phyloP scores from a whole-genome alignment of 1,140 invertebrate species.

The Euura lappo region DNA sequence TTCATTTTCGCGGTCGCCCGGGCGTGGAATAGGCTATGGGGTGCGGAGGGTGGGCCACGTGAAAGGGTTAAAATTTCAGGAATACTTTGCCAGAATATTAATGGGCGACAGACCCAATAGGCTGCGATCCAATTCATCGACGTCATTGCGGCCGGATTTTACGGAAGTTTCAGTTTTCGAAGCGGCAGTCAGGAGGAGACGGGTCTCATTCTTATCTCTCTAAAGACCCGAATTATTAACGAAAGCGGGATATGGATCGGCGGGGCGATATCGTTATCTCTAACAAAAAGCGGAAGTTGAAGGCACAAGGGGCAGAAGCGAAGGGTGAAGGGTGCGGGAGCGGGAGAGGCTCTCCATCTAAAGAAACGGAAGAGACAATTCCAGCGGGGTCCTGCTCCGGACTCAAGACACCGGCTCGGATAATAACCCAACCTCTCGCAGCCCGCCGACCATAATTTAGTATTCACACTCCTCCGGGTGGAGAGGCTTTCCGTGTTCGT shows the following conservation, averaged over 20 bases:
- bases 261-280: neutral
- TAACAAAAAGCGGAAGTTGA: neutral
- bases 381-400: neutral
- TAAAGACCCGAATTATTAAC: neutral
- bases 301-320: neutral
- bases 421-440: conserved; percentile 1
- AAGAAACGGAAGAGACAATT: neutral
- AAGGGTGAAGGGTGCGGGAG: no score
- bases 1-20: conserved; percentile 1
- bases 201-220: no score
- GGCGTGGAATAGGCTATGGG: neutral
- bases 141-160: neutral
- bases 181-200: no score
- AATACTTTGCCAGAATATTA: neutral
- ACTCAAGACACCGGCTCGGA: neutral
- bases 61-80: neutral
- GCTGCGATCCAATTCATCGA: neutral
- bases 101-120: neutral
- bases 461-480: conserved; percentile 4
- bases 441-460: neutral
- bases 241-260: neutral
- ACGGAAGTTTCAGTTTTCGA: no score
- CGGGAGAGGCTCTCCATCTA: neutral
- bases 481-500: conserved; percentile 6
- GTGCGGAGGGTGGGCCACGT: no score